Evolutionary conservation across 2,113 vertebrate genomes (phyloP), one percentile per base, ranked within the genome.

Genomic region (Ceuthmochares aereus): DNA sequence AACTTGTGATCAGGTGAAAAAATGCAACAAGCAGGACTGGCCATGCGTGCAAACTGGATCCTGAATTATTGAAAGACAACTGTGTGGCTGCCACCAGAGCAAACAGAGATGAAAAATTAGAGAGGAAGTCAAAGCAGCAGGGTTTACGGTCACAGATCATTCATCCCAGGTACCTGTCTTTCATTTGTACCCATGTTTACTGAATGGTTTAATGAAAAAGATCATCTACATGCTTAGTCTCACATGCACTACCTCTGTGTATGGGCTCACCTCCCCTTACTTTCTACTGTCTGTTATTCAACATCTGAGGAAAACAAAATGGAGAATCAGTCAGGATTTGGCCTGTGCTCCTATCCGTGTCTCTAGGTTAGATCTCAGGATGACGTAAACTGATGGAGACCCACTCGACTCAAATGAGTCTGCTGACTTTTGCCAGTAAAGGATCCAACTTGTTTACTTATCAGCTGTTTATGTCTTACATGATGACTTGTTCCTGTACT

Each of bases 61-160:
- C 58, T 96, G 90, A 94, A 97, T 96, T 91, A 96, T 90, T 96
- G 81, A 96, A 91, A 91, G 43, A 70, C 90, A 63, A 17, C 70
- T 70, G 55, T 45, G 91, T 69, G 87, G 84, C 73, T 87, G 75
- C 82, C 75, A 83, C 30, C 14, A 3, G 0, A 74, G 89, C 81
- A 93, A 66, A 56, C 45, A 75, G 9, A 56, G 36, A 15, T 0
- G 0, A 63, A 87, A 86, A 91, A 23, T 27, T 59, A 83, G 51
- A 62, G 54, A 79, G 15, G 17, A 58, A 70, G 43, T 9, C 58
- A 21, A 36, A 88, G 54, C 15, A 83, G 51, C 37, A 37, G 51
- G 0, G 0, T 14, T 36, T 34, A 2, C 10, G 21, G 20, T 14
- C 6, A 2, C 4, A 45, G 4, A 0, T 14, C 36, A 76, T 80